Evolutionary conservation across 1,140 invertebrate species (phyloP).

Genomic region (Meloidogyne exigua): DNA sequence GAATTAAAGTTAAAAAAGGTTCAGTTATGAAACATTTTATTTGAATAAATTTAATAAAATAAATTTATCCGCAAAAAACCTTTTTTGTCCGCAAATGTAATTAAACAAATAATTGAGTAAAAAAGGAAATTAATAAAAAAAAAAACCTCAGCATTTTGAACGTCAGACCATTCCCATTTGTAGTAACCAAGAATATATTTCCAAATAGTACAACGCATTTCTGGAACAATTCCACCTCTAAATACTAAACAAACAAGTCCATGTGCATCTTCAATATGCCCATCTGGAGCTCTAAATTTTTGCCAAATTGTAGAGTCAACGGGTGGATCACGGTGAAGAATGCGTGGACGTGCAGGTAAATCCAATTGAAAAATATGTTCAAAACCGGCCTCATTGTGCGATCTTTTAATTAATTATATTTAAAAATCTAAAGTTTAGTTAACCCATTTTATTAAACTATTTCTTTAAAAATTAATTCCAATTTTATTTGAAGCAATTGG

Average conservation of each 20-base stretch:
- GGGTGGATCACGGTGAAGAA: constrained; percentile 38
- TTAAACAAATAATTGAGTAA: too few relatives aligned
- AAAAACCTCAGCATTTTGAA: constrained; percentile 70
- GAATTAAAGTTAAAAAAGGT: too few relatives aligned
- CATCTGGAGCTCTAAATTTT: constrained; percentile 34
- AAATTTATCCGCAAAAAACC: too few relatives aligned
- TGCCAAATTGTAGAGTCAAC: constrained; percentile 36
- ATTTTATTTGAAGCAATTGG: too few relatives aligned
- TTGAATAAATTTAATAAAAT: too few relatives aligned
- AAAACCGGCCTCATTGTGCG: constrained; percentile 50
- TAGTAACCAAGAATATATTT: constrained; percentile 88
- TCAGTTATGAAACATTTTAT: too few relatives aligned
- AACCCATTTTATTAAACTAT: too few relatives aligned
- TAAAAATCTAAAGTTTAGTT: constrained; percentile 19
- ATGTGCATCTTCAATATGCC: constrained; percentile 49
- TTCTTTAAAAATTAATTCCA: too few relatives aligned
- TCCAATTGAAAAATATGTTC: constrained; percentile 52
- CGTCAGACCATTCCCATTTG: constrained; percentile 77
- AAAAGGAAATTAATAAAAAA: too few relatives aligned
- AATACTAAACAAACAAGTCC: constrained; percentile 56
- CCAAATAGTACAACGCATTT: constrained; percentile 83
- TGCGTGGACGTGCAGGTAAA: constrained; percentile 43
- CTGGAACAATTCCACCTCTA: constrained; percentile 57
- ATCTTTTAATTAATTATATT: constrained; percentile 25
- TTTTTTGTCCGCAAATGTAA: too few relatives aligned